Evolutionary conservation across 2,888 invertebrate genomes (phyloP).

Genomic region (Lathronympha strigana): DNA sequence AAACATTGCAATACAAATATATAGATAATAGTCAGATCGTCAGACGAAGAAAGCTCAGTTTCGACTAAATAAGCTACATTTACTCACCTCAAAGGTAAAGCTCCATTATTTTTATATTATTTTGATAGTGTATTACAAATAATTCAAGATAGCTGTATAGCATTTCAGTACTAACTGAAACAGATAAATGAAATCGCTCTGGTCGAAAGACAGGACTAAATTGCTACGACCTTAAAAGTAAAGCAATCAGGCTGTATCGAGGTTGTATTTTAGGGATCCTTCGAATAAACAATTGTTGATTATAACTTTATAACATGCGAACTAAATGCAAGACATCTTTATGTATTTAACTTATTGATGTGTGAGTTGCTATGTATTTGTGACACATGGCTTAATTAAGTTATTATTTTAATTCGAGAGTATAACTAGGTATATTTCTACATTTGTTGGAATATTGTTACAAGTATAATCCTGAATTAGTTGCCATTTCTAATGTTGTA

Average conservation of each 20-base stretch:
- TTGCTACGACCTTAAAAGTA: constrained; percentile 47
- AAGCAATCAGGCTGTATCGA: constrained; percentile 49
- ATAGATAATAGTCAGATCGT: no score
- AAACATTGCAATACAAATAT: no score
- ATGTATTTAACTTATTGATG: not conserved
- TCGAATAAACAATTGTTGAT: not conserved
- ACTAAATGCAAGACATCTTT: not conserved
- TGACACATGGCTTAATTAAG: no score
- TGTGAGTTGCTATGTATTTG: not conserved
- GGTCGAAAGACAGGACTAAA: constrained; percentile 48
- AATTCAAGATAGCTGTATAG: not conserved
- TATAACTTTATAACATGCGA: not conserved
- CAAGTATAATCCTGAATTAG: no score
- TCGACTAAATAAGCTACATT: no score
- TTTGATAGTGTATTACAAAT: not conserved
- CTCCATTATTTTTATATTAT: not conserved
- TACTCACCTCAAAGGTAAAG: not conserved
- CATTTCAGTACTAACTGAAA: constrained; percentile 4
- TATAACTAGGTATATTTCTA: no score
- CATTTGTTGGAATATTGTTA: no score
- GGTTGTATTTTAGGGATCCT: constrained; percentile 20
- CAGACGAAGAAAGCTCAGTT: no score
- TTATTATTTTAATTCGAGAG: no score
- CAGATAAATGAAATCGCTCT: constrained; percentile 44
- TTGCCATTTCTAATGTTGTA: no score